Conservation (phyloP, 1,140 invertebrate species). For the Pararge aegeria region DNA sequence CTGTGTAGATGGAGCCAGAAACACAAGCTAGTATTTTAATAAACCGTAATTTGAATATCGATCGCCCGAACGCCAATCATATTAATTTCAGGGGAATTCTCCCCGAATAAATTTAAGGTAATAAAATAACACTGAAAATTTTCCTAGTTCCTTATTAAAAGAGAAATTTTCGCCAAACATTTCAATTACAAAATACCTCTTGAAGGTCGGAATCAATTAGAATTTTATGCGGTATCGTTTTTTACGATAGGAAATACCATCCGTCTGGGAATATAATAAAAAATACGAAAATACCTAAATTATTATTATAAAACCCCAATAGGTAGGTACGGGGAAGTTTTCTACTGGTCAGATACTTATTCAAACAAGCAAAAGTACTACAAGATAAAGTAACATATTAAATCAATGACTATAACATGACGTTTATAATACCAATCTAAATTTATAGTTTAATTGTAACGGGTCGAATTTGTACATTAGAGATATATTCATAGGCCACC, state of each 20-base stretch:
- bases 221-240: constrained; percentile 12
- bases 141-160: constrained; percentile 13
- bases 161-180: constrained; percentile 12
- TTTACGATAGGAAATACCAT: constrained; percentile 5
- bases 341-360: too few relatives aligned
- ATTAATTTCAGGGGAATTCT: constrained; percentile 7
- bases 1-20: background rate
- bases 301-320: too few relatives aligned
- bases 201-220: constrained; percentile 19
- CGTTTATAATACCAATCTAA: too few relatives aligned
- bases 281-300: too few relatives aligned
- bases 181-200: constrained; percentile 24
- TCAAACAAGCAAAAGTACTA: too few relatives aligned
- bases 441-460: too few relatives aligned
- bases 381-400: too few relatives aligned
- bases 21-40: background rate
- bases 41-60: background rate
- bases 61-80: background rate
- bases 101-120: background rate
- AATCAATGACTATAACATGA: too few relatives aligned
- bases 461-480: too few relatives aligned
- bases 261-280: background rate
- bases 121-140: constrained; percentile 13
- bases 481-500: too few relatives aligned
- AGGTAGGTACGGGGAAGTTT: too few relatives aligned